Evolutionary conservation across 1,140 invertebrate genomes (phyloP), one percentile per base, ranked within the genome.

Genomic region (Zaprionus davidi): DNA sequence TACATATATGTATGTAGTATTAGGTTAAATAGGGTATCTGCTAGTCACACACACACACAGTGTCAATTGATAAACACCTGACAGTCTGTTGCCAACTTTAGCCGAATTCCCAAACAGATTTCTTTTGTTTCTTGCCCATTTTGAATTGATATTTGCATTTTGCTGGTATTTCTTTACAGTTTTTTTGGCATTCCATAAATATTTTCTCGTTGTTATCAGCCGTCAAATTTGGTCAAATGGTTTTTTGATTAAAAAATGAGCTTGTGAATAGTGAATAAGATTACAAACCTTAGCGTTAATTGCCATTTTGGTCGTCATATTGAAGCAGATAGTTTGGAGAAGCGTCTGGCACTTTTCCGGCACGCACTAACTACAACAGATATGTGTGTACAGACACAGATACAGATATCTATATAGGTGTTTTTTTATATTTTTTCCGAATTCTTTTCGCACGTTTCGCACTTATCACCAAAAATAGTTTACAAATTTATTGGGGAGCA

Each of bases 231-330:
- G 26, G 9, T 36, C 9, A 4, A 34, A 22, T 76, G 44, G 44
- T 22, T 2, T 2, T 49, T 56, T 34, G 31, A 34, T 26, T 17
- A 59, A 17, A 17, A 34, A 34, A 3, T 11, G 28, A 11, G n/a
- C 41, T 44, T 49, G 17, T 0, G 12, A 15, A 22, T 64, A 20
- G 15, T 17, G 41, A 13, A 46, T 11, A 62, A 24, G 22, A 44
- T 41, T 90, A 81, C 88, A 36, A 82, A 91, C 88, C 88, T 91
- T 91, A 36, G 88, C 88, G 65, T 91, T 91, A 41, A 91, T 91
- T 55, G 88, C 88, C 88, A 91, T 91, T 91, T 91, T 91, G 77
- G 83, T 85, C 28, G 83, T 91, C 88, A 91, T 91, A 22, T 84
- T 80, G 68, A 28, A 60, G 53, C 58, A 65, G 34, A 15, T 6